Base-by-base conservation (phyloP, 2,113 vertebrate species). In the Heptranchias perlo region DNA sequence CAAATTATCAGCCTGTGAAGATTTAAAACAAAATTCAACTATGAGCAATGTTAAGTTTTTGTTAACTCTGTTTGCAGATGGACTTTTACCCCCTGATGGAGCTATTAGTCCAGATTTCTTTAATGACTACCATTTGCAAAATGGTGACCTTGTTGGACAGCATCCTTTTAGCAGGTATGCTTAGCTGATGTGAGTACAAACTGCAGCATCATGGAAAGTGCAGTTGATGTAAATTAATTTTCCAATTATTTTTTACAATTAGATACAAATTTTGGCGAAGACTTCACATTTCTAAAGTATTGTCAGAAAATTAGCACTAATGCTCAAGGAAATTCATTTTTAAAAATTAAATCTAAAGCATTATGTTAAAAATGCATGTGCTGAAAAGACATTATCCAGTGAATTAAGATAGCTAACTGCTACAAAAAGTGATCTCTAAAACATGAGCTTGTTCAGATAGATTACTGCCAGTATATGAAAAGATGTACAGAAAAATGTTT, bases 71-170 rank as follows among this genome's bases (percentile, higher is more conserved):
- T 95, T 49, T 96, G 0, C 96, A 99, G 99, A 99, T 97, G 99
- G 99, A 96, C 97, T 99, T 62, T 98, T 99, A 96, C 97, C 98
- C 96, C 97, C 98, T 0, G 98, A 99, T 95, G 98, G 98, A 96
- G 98, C 98, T 0, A 97, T 98, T 96, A 99, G 98, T 97, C 98
- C 98, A 0, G 99, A 99, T 96, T 98, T 99, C 97, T 99, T 99
- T 96, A 97, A 96, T 76, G 98, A 99, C 96, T 98, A 98, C 96
- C 98, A 98, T 67, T 97, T 98, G 96, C 98, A 99, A 69, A 99
- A 99, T 69, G 99, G 99, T 98, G 99, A 99, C 96, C 96, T 98
- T 18, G 96, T 97, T 44, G 97, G 98, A 65, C 98, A 96, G 93
- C 98, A 98, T 96, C 97, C 98, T 86, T 98, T 98, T 96, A 97